Conservation (phyloP, 2,888 invertebrate species). For the Meiosimyza decipiens region DNA sequence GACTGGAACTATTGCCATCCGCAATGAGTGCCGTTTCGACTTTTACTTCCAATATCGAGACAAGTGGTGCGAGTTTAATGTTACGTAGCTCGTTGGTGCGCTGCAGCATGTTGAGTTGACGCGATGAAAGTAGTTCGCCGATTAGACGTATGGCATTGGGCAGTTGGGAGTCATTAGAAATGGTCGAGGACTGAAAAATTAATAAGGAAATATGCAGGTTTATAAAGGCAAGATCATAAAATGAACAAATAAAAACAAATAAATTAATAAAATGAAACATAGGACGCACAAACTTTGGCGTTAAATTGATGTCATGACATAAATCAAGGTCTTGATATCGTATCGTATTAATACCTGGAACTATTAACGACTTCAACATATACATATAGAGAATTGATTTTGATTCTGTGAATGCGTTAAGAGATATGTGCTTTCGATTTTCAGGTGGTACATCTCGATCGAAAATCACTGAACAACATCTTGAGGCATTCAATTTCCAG, state of each 20-base stretch:
- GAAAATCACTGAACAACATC: no score
- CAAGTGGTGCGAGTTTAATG: constrained; percentile 72
- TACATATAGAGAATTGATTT: no score
- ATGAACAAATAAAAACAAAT: not conserved
- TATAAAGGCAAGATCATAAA: constrained; percentile 36
- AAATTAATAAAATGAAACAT: not conserved
- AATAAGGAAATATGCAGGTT: not conserved
- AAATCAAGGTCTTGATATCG: no score
- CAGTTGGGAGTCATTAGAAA: constrained; percentile 67
- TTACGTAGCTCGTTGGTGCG: constrained; percentile 67
- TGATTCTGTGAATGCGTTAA: not conserved
- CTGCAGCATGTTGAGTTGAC: constrained; percentile 63
- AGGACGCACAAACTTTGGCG: no score
- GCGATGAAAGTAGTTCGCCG: constrained; percentile 74
- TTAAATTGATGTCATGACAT: no score
- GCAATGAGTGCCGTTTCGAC: constrained; percentile 75
- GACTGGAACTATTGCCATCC: constrained; percentile 62
- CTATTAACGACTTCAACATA: no score
- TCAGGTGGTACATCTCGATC: no score
- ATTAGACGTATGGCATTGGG: constrained; percentile 72
- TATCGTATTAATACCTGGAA: no score
- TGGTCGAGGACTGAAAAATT: constrained; percentile 69
- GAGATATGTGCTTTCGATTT: not conserved
- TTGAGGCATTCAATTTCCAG: no score
- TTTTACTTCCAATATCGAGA: constrained; percentile 81